Percentiles rank a stretch among this genome's conserved stretches.
Conservation (phyloP, 2,797 vertebrate genomes). For the Cirrhinus molitorella region DNA sequence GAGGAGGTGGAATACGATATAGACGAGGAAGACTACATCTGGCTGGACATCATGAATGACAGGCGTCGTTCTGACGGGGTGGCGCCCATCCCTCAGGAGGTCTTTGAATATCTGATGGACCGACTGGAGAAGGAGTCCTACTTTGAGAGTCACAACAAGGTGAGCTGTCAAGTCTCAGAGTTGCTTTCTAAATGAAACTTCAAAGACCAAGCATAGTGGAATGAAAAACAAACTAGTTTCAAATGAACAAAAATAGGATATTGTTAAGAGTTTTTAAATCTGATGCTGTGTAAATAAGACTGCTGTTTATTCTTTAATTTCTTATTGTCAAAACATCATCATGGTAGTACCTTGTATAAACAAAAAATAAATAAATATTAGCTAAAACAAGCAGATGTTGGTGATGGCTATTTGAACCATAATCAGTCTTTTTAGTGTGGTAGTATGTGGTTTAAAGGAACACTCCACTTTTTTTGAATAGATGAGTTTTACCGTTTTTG, state of each 20-base stretch:
- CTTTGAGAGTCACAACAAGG: conserved; percentile 99
- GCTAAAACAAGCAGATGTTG: too few species aligned
- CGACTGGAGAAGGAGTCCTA: conserved; percentile 98
- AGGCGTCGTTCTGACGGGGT: conserved; percentile 92
- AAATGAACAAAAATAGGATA: background rate
- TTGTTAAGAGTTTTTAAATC: background rate
- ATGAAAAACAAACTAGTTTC: too few species aligned
- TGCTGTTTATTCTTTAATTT: too few species aligned
- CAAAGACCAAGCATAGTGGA: background rate
- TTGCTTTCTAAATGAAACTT: background rate
- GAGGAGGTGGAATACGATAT: conserved; percentile 99
- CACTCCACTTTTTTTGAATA: too few species aligned
- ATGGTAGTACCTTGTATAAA: too few species aligned
- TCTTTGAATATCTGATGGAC: conserved; percentile 99
- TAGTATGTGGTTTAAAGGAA: too few species aligned
- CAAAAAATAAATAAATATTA: too few species aligned
- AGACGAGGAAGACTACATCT: conserved; percentile 98
- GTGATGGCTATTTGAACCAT: too few species aligned
- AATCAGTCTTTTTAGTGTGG: too few species aligned
- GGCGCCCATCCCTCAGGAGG: conserved; percentile 94
- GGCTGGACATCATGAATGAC: conserved; percentile 99
- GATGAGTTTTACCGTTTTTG: too few species aligned
- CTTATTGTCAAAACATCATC: too few species aligned
- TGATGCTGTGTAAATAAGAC: background rate
- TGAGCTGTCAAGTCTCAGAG: conserved; percentile 50